phyloP scores from a whole-genome alignment of 2,113 vertebrate genomes.

The Serilophus lunatus region DNA sequence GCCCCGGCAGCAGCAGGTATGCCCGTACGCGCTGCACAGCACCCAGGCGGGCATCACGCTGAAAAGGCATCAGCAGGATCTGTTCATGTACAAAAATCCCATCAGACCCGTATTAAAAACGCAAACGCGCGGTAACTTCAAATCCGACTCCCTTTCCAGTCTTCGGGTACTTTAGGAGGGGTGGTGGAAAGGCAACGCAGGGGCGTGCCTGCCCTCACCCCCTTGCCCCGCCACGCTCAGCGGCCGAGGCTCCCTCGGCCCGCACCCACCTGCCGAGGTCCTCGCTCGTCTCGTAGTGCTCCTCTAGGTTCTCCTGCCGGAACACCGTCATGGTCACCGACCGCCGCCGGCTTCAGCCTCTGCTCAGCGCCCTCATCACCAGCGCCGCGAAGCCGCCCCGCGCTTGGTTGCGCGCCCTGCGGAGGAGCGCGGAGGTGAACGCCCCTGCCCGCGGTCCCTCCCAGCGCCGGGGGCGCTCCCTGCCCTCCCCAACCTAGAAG shows the following conservation, averaged over 20 bases:
- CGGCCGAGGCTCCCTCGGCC: neutral
- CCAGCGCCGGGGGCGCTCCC: neutral
- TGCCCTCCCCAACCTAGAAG: neutral
- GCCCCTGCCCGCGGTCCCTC: neutral
- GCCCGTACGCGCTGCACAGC: neutral
- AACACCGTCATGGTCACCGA: constrained; percentile 87
- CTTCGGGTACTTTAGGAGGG: no score
- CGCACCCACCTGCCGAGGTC: constrained; percentile 88
- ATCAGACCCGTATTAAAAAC: fast-evolving
- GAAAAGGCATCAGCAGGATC: fast-evolving
- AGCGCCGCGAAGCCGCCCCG: neutral
- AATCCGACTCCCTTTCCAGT: neutral
- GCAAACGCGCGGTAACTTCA: neutral
- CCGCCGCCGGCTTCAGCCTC: constrained; percentile 41
- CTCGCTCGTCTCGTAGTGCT: constrained; percentile 89
- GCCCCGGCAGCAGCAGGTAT: neutral
- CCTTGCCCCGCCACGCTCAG: neutral
- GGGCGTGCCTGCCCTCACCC: neutral
- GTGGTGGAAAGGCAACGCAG: neutral
- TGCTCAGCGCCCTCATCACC: constrained; percentile 68
- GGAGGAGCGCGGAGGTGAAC: neutral
- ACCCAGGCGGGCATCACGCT: fast-evolving
- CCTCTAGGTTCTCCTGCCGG: constrained; percentile 93
- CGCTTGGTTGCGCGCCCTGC: neutral
- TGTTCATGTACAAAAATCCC: neutral